Percentiles rank a stretch among this genome's conserved stretches.
These are phyloP conservation scores for Drosophila tristis DNA, from an alignment of 1,140 invertebrate species.

Conservation along the genomic window DNA sequence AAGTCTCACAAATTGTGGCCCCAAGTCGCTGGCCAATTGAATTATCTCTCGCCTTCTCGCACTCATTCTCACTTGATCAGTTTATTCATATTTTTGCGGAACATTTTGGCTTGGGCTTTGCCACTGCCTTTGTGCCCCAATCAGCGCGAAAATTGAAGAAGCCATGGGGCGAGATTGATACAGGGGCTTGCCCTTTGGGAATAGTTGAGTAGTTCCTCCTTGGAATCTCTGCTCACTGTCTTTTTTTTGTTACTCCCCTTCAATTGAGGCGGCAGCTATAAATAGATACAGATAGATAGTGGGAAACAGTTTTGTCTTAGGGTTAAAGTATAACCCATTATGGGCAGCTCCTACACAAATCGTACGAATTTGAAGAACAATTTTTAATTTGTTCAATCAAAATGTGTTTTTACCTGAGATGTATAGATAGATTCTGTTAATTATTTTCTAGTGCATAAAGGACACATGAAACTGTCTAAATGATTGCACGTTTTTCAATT, in stretches of 20 bases:
- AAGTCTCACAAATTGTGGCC: slow-evolving; percentile 47
- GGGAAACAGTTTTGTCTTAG: slow-evolving; percentile 39
- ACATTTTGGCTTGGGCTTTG: slow-evolving; percentile 31
- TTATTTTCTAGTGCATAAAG: no score
- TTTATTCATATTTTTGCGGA: slow-evolving; percentile 47
- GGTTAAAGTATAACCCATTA: slow-evolving; percentile 67
- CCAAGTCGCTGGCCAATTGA: slow-evolving; percentile 65
- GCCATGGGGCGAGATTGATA: slow-evolving; percentile 3
- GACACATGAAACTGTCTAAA: no score
- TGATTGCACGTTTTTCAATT: no score
- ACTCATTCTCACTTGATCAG: slow-evolving; percentile 6
- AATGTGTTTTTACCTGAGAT: no score
- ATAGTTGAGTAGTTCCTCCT: slow-evolving; percentile 2
- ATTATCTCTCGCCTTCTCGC: slow-evolving; percentile 41
- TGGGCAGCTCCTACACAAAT: no score
- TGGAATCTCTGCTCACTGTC: slow-evolving; percentile 22
- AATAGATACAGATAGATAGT: slow-evolving; percentile 38
- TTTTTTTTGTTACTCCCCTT: not conserved
- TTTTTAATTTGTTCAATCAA: no score
- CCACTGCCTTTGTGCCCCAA: slow-evolving; percentile 61
- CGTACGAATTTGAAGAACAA: no score
- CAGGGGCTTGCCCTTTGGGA: slow-evolving; percentile 48
- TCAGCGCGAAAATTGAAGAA: slow-evolving; percentile 54
- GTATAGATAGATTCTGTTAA: no score
- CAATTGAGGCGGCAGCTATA: slow-evolving; percentile 40